Evolutionary conservation across 2,888 invertebrate species (phyloP).

Genomic region (Heliconius cydno): DNA sequence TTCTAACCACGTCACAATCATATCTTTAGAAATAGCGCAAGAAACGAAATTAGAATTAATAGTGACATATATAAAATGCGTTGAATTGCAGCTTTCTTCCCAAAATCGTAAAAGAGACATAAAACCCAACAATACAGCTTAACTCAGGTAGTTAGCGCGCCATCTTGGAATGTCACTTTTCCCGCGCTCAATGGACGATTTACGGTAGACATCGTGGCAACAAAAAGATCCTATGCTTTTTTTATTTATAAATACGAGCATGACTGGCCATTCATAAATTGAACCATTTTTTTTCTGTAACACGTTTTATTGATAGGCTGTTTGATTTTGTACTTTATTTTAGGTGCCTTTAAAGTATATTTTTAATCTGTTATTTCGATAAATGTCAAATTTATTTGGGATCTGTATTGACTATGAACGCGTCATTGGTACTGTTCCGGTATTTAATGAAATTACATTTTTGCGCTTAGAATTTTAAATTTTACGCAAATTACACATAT

Average conservation of each 20-base stretch:
- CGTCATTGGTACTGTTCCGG: constrained; percentile 50
- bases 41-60: constrained; percentile 14
- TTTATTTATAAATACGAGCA: constrained; percentile 58
- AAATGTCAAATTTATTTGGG: constrained; percentile 49
- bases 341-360: constrained; percentile 6
- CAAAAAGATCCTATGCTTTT: constrained; percentile 63
- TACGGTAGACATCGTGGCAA: constrained; percentile 79
- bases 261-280: constrained; percentile 72
- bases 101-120: constrained; percentile 48
- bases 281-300: constrained; percentile 44
- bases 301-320: not conserved
- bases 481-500: constrained; percentile 29
- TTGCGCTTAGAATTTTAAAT: constrained; percentile 38
- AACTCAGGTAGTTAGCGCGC: constrained; percentile 63
- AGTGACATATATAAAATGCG: constrained; percentile 18
- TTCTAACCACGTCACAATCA: not conserved
- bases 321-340: constrained; percentile 33
- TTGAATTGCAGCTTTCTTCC: constrained; percentile 41
- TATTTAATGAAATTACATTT: constrained; percentile 47
- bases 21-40: not conserved
- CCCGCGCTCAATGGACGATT: constrained; percentile 73
- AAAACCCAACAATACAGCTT: constrained; percentile 49
- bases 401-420: constrained; percentile 49
- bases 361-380: constrained; percentile 24
- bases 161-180: constrained; percentile 63